Evolutionary conservation across 2,113 vertebrate genomes (phyloP).

Genomic region (Calyptommatus sinebrachiatus): DNA sequence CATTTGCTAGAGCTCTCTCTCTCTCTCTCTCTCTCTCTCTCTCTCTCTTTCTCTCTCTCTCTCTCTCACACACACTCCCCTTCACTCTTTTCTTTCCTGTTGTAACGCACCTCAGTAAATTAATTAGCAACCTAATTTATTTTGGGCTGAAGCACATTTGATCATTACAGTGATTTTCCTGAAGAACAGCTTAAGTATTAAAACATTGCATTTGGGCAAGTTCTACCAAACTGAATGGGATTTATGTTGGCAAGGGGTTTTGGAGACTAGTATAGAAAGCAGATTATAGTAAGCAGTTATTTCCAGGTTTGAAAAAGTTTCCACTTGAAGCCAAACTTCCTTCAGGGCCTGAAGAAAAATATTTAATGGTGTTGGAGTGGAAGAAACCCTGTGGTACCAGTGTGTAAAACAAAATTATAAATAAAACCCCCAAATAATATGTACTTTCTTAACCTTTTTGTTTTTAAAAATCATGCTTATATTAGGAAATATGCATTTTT

Average conservation of each 20-base stretch:
- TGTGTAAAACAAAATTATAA: slow-evolving; percentile 44
- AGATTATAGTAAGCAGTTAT: background rate
- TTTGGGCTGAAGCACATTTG: background rate
- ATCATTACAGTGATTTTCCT: slow-evolving; percentile 7
- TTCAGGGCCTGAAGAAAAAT: slow-evolving; percentile 8
- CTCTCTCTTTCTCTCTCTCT: too few relatives aligned
- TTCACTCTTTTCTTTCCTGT: background rate
- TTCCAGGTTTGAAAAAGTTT: slow-evolving; percentile 1
- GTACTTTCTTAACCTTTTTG: slow-evolving; percentile 32
- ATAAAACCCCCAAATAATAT: slow-evolving; percentile 59
- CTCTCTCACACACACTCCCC: background rate
- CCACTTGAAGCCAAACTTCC: slow-evolving; percentile 3
- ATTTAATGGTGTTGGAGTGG: background rate
- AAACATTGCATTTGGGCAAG: background rate
- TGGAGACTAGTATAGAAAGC: background rate
- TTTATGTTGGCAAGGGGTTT: slow-evolving; percentile 12
- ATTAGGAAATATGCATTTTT: slow-evolving; percentile 52
- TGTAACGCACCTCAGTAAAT: background rate
- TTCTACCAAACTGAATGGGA: background rate
- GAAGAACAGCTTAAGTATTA: background rate
- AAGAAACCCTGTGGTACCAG: slow-evolving; percentile 31
- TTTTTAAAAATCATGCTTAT: slow-evolving; percentile 55
- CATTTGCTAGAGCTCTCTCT: too few relatives aligned
- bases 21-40: too few relatives aligned
- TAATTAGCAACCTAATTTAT: background rate